Conservation (phyloP, 2,888 invertebrate genomes). For the Synergus itoensis region DNA sequence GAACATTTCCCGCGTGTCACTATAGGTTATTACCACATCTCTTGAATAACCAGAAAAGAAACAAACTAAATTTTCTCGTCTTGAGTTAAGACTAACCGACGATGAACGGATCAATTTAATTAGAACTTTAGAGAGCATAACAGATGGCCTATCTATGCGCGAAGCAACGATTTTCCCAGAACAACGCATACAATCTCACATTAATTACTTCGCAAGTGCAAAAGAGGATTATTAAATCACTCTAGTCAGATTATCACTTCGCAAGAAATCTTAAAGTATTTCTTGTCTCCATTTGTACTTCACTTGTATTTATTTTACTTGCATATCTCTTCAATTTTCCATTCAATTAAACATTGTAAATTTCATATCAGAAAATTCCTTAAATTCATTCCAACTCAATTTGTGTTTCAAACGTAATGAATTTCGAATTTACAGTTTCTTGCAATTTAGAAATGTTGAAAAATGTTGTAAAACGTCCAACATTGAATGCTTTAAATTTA, state of each 20-base stretch:
- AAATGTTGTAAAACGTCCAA: too few relatives aligned
- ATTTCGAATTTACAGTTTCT: too few relatives aligned
- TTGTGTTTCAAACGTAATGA: too few relatives aligned
- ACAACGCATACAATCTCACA: slow-evolving; percentile 13
- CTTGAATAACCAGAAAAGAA: slow-evolving; percentile 48
- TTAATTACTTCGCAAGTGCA: neutral
- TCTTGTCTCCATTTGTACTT: neutral
- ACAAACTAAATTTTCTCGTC: neutral
- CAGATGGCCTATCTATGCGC: slow-evolving; percentile 14
- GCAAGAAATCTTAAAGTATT: neutral
- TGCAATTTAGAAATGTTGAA: too few relatives aligned
- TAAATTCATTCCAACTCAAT: too few relatives aligned
- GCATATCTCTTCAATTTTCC: too few relatives aligned
- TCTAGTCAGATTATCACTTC: neutral
- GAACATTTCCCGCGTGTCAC: slow-evolving; percentile 56
- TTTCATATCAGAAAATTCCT: too few relatives aligned
- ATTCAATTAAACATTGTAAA: too few relatives aligned
- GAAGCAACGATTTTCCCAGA: neutral
- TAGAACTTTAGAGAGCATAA: slow-evolving; percentile 32
- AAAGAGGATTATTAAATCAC: slow-evolving; percentile 23
- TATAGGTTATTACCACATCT: slow-evolving; percentile 54
- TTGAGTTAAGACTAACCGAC: slow-evolving; percentile 35
- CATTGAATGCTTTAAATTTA: too few relatives aligned
- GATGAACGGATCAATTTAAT: slow-evolving; percentile 40
- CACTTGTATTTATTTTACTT: neutral